phyloP scores from a whole-genome alignment of 2,888 invertebrate genomes.

The Tillus elongatus region DNA sequence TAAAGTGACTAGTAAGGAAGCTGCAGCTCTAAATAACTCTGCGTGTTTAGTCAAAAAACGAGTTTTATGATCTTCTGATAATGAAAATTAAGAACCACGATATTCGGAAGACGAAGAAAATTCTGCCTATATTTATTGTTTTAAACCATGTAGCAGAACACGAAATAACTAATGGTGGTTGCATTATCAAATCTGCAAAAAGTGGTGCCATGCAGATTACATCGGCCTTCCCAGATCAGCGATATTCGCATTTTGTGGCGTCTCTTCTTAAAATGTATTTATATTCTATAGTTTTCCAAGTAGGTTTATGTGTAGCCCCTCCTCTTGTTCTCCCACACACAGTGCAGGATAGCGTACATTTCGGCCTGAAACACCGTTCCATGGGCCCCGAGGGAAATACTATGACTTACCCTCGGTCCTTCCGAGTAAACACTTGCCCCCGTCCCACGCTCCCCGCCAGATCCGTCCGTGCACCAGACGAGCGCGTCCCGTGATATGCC shows the following conservation, averaged over 20 bases:
- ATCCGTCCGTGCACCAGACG: too few species aligned
- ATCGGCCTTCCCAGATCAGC: constrained; percentile 1
- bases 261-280: not conserved
- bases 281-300: not conserved
- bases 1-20: not conserved
- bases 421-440: too few species aligned
- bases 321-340: too few species aligned
- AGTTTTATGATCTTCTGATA: not conserved
- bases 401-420: too few species aligned
- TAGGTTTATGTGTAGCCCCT: not conserved
- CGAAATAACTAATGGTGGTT: constrained; percentile 1
- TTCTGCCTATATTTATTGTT: constrained; percentile 1
- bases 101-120: too few species aligned
- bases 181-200: constrained; percentile 3
- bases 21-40: not conserved
- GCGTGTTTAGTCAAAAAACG: constrained; percentile 4
- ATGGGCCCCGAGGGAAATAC: too few species aligned
- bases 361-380: too few species aligned
- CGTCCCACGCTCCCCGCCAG: too few species aligned
- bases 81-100: not conserved
- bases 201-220: constrained; percentile 3
- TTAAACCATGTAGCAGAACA: constrained; percentile 2
- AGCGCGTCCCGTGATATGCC: too few species aligned
- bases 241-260: not conserved
- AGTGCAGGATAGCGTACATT: too few species aligned